Base-by-base conservation (phyloP, 1,140 invertebrate genomes). In the Drosophila pallidifrons region DNA sequence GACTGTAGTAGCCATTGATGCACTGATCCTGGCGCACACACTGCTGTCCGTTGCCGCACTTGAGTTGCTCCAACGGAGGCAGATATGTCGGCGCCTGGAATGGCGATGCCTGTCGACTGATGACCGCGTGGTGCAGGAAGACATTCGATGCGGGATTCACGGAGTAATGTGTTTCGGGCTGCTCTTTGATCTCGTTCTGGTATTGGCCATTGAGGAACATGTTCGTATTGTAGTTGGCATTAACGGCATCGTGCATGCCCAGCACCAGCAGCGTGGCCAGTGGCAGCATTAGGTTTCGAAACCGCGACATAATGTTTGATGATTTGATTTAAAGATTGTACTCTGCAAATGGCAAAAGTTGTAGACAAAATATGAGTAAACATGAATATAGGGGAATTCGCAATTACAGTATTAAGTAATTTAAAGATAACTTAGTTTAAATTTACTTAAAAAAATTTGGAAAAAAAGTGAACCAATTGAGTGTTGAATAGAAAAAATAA, bases 141-240 rank as follows among this genome's bases (percentile, higher is more conserved):
- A 91, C 77, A 69, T 91, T 91, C 6, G 79, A 60, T 16, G 80
- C 35, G 5, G 85, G 81, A 59, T 91, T 91, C 8, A 87, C 81
- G 2, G 80, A 87, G 32, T 64, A 79, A 32, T 79, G 71, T 28
- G 81, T 79, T 32, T 83, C 85, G 51, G 65, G 74, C 16, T 86
- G 77, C 38, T 63, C 70, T 35, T 79, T 85, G 25, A 87, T 76
- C 5, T 74, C 67, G 52, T 87, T 89, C 47, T 91, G 77, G 11
- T 92, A 92, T 58, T 90, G 74, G 4, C 91, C 91, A 55, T 92
- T 92, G 11, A 92, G 88, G 55, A 92, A 92, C 88, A 92, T 92
- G 60, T 92, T 92, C 5, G 61, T 68, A 8, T 80, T 74, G 32
- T 91, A 92, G 57, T 77, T 86, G 41, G 77, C 77, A 38, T 55